Conservation (phyloP, 2,797 vertebrate species). For the Poecilia velifera region DNA sequence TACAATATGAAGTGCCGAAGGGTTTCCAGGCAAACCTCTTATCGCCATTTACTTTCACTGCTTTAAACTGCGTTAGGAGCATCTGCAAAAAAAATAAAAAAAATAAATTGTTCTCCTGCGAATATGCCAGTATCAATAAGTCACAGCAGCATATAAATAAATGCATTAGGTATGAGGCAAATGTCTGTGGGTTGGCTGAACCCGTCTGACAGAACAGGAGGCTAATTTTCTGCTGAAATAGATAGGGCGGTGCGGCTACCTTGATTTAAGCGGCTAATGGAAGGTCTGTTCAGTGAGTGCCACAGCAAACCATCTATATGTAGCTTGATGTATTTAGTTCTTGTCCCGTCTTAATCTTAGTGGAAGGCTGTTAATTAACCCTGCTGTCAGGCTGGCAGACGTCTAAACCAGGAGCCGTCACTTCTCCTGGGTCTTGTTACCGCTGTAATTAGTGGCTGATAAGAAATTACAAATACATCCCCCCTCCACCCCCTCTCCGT, state of each 20-base stretch:
- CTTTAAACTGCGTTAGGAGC: slow-evolving; percentile 51
- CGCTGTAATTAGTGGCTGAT: slow-evolving; percentile 70
- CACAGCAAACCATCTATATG: slow-evolving; percentile 16
- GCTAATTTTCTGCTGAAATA: slow-evolving; percentile 61
- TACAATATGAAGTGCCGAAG: slow-evolving; percentile 37
- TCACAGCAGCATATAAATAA: slow-evolving; percentile 53
- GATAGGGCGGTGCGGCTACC: slow-evolving; percentile 49
- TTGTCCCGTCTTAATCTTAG: slow-evolving; percentile 78
- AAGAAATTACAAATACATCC: slow-evolving; percentile 71
- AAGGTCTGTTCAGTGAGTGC: slow-evolving; percentile 27
- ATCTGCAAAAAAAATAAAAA: slow-evolving; percentile 33
- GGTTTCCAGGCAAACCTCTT: slow-evolving; percentile 38
- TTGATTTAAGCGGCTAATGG: slow-evolving; percentile 56
- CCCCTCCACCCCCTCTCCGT: neutral
- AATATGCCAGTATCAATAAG: slow-evolving; percentile 64
- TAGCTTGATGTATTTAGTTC: slow-evolving; percentile 68
- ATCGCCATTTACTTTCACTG: slow-evolving; percentile 50
- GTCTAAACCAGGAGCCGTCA: slow-evolving; percentile 74
- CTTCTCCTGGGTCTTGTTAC: slow-evolving; percentile 78
- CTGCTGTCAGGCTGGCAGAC: slow-evolving; percentile 74
- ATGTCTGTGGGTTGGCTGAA: slow-evolving; percentile 32
- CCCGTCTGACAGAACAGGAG: slow-evolving; percentile 27
- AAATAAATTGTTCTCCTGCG: slow-evolving; percentile 34
- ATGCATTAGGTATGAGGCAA: slow-evolving; percentile 38
- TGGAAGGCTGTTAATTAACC: slow-evolving; percentile 83